Evolutionary conservation across 2,888 invertebrate genomes (phyloP).

Genomic region (Chrysolina americana): DNA sequence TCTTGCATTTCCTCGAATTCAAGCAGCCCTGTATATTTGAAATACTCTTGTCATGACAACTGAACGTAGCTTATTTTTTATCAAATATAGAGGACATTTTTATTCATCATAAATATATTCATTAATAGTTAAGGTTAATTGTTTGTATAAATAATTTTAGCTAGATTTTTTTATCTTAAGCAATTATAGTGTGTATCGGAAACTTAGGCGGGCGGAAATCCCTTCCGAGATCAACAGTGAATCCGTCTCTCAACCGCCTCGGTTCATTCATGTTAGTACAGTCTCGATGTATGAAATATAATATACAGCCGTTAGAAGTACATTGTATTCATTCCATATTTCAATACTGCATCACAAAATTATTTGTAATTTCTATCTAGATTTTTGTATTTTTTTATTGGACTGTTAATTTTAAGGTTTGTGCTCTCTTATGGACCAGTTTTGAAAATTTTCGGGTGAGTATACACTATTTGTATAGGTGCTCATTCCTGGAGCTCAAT

Average conservation of each 20-base stretch:
- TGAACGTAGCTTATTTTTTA: conserved; percentile 64
- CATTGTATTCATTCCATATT: conserved; percentile 67
- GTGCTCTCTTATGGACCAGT: conserved; percentile 54
- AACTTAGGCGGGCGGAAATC: conserved; percentile 54
- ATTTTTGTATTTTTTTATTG: conserved; percentile 70
- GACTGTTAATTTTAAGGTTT: conserved; percentile 63
- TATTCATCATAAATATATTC: conserved; percentile 62
- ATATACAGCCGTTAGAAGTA: conserved; percentile 65
- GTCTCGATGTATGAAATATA: conserved; percentile 60
- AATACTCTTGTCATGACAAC: conserved; percentile 62
- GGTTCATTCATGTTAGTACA: conserved; percentile 66
- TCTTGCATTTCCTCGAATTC: conserved; percentile 1
- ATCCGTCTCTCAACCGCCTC: conserved; percentile 17
- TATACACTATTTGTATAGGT: too few species aligned
- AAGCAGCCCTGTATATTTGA: conserved; percentile 38
- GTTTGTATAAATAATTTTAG: conserved; percentile 71
- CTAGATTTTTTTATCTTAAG: conserved; percentile 69
- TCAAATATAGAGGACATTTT: conserved; percentile 64
- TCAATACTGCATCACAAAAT: conserved; percentile 65
- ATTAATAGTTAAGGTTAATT: conserved; percentile 68
- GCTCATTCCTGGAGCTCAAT: conserved; percentile 59
- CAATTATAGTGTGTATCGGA: conserved; percentile 67
- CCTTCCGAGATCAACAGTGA: conserved; percentile 30
- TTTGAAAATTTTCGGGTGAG: conserved; percentile 58
- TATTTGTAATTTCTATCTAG: conserved; percentile 62